Evolutionary conservation across 1,140 invertebrate species (phyloP).

Genomic region (Neotoxoptera formosana): DNA sequence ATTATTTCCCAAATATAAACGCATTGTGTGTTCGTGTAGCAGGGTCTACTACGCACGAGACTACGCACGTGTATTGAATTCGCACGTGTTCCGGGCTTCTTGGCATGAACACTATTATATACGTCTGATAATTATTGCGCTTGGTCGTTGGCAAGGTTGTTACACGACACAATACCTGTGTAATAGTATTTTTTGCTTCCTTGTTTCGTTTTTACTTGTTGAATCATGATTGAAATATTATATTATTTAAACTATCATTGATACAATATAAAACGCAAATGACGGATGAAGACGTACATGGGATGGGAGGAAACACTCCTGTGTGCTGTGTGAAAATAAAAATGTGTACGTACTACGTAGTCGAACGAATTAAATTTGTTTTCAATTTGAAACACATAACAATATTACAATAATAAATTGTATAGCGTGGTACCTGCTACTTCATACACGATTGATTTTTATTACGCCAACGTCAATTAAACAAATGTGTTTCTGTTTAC

Average conservation of each 20-base stretch:
- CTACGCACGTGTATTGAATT: background rate
- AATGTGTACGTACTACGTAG: background rate
- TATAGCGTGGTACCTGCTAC: background rate
- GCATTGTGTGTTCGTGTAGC: background rate
- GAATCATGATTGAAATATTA: slow-evolving; percentile 29
- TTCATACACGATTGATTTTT: slow-evolving; percentile 5
- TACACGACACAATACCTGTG: slow-evolving; percentile 8
- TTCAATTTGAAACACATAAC: background rate
- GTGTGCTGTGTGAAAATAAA: background rate
- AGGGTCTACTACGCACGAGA: background rate
- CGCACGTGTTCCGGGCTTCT: slow-evolving; percentile 39
- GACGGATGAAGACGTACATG: background rate
- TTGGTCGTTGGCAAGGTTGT: slow-evolving; percentile 41
- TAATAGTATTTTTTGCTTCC: slow-evolving; percentile 32
- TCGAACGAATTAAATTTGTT: background rate
- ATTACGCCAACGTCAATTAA: background rate
- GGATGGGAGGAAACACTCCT: background rate
- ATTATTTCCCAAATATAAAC: background rate
- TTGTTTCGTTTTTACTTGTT: slow-evolving; percentile 42
- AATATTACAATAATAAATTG: background rate
- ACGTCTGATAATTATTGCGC: slow-evolving; percentile 29
- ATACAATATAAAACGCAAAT: slow-evolving; percentile 21
- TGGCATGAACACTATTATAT: background rate
- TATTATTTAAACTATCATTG: slow-evolving; percentile 19
- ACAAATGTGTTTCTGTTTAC: background rate